A percentile compares a stretch with the other conserved stretches of the same genome.
phyloP scores from a whole-genome alignment of 1,140 invertebrate species.

The Conopomorpha cramerella region DNA sequence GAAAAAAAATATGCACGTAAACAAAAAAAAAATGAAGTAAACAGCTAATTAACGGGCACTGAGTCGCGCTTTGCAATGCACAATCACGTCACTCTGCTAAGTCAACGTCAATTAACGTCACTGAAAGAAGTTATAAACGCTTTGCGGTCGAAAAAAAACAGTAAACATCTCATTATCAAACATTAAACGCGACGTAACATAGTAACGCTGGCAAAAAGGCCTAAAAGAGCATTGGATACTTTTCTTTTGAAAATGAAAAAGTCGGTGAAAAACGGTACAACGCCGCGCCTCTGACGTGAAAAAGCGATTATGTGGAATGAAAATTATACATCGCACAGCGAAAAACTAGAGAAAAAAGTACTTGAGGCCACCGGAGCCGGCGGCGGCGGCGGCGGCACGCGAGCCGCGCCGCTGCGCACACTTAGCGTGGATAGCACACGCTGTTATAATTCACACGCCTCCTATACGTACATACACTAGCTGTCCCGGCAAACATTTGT shows the following conservation, averaged over 20 bases:
- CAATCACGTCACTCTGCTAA: too few relatives aligned
- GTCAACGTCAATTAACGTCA: constrained; percentile 1
- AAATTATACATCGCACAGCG: constrained; percentile 35
- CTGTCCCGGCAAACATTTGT: not conserved
- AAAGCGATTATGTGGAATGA: constrained; percentile 30
- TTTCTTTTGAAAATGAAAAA: constrained; percentile 18
- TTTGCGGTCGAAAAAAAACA: not conserved
- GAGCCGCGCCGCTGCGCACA: constrained; percentile 2
- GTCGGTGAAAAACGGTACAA: constrained; percentile 10
- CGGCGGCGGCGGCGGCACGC: constrained; percentile 29
- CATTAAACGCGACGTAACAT: constrained; percentile 4
- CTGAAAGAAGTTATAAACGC: not conserved
- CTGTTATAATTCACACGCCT: not conserved
- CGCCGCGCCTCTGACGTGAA: constrained; percentile 34
- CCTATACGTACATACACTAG: not conserved
- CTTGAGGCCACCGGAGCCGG: constrained; percentile 24
- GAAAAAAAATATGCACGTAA: too few relatives aligned
- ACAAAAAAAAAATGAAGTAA: too few relatives aligned
- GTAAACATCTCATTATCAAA: constrained; percentile 1
- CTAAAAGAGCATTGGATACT: too few relatives aligned
- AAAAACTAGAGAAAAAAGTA: constrained; percentile 34
- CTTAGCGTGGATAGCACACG: constrained; percentile 8
- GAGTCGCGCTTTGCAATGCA: too few relatives aligned
- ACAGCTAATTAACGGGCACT: too few relatives aligned
- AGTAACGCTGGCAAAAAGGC: constrained; percentile 9